These are phyloP conservation scores for Auanema sp. DNA, from an alignment of 2,888 invertebrate genomes.

Conservation along the genomic window DNA sequence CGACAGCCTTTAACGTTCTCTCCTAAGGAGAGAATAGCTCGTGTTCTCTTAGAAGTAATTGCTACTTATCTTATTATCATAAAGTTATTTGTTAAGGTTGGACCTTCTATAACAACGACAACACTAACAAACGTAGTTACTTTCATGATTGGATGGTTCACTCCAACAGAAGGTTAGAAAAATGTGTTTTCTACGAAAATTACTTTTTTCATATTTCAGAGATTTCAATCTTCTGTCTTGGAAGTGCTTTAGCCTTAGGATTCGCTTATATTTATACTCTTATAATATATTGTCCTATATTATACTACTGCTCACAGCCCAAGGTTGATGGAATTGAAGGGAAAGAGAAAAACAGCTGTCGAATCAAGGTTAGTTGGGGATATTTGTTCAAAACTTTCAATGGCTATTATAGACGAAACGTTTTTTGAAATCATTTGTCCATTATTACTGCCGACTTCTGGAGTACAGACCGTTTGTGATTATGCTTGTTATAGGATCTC, in stretches of 20 bases:
- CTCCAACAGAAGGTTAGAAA: constrained; percentile 54
- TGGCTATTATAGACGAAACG: constrained; percentile 9
- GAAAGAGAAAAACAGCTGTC: constrained; percentile 7
- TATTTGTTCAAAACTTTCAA: background rate
- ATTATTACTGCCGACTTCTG: constrained; percentile 11
- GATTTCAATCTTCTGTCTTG: constrained; percentile 60
- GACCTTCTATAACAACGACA: constrained; percentile 64
- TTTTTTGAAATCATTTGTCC: constrained; percentile 10
- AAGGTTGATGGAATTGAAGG: background rate
- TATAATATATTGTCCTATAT: constrained; percentile 49
- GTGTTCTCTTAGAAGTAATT: constrained; percentile 28
- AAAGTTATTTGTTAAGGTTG: constrained; percentile 48
- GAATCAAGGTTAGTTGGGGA: constrained; percentile 10
- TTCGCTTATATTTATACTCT: constrained; percentile 61
- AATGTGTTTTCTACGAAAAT: background rate
- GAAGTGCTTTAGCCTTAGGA: constrained; percentile 60
- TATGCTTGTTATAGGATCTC: constrained; percentile 13
- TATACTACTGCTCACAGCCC: constrained; percentile 26
- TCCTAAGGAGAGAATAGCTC: constrained; percentile 23
- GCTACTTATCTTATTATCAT: constrained; percentile 21
- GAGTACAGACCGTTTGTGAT: constrained; percentile 17
- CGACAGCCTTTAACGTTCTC: constrained; percentile 25
- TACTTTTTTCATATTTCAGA: constrained; percentile 40
- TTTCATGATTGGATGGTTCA: constrained; percentile 57
- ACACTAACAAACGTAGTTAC: constrained; percentile 62